These are phyloP conservation scores for Falcunculus frontatus DNA, from an alignment of 2,113 vertebrate genomes.

Conservation along the genomic window DNA sequence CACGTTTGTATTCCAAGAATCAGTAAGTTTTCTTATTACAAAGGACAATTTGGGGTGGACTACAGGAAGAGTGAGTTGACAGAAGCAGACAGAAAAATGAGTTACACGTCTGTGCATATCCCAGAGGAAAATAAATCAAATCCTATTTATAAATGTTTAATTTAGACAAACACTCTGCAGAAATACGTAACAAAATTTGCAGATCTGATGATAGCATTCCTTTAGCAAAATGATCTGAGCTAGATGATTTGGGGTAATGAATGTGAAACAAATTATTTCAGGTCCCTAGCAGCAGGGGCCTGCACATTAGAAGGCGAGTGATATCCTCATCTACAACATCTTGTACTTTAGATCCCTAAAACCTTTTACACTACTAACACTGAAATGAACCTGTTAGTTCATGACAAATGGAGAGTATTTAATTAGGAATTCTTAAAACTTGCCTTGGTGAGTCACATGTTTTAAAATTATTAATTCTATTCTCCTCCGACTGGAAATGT, in stretches of 20 bases:
- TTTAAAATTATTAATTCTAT: neutral
- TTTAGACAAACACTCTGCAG: neutral
- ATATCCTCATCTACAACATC: neutral
- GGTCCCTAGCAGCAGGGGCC: neutral
- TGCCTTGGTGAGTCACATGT: neutral
- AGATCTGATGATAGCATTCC: neutral
- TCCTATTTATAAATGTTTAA: neutral
- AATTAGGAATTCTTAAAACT: slow-evolving; percentile 16
- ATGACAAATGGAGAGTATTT: neutral
- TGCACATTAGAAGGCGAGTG: neutral
- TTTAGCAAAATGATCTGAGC: neutral
- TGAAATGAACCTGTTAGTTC: neutral
- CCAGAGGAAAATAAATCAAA: neutral
- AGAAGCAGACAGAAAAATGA: neutral
- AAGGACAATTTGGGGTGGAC: neutral
- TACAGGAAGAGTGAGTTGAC: neutral
- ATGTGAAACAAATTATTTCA: neutral
- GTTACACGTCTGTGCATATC: neutral
- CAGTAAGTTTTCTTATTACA: neutral
- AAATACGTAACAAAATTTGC: slow-evolving; percentile 36
- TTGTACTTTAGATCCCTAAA: neutral
- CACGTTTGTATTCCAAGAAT: neutral
- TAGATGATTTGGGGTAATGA: neutral
- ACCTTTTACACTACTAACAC: neutral
- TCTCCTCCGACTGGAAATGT: neutral